Evolutionary conservation across 2,797 vertebrate genomes (phyloP).

Genomic region (Halcyon leucocephala): DNA sequence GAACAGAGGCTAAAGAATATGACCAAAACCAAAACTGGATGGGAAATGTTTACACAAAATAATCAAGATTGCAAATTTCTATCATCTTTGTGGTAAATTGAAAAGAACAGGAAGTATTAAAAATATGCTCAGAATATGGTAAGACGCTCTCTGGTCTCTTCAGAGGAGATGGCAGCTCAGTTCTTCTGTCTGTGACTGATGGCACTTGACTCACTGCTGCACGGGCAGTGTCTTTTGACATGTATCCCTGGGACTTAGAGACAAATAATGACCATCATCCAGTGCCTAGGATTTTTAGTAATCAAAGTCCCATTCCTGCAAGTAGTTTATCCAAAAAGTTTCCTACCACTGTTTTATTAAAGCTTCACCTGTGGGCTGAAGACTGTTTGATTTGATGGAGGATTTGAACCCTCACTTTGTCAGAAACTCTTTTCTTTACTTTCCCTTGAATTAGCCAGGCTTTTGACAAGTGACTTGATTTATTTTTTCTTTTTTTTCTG

Average conservation of each 20-base stretch:
- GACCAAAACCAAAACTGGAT: neutral
- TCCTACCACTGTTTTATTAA: neutral
- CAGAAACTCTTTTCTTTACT: neutral
- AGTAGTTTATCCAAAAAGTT: neutral
- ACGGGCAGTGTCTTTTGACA: neutral
- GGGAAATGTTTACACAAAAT: neutral
- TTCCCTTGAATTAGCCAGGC: neutral
- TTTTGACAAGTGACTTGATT: neutral
- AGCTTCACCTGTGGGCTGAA: neutral
- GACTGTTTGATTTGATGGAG: neutral
- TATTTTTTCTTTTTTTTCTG: neutral
- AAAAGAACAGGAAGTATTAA: neutral
- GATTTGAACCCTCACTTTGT: neutral
- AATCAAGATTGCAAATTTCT: neutral
- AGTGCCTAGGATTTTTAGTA: neutral
- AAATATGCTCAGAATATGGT: neutral
- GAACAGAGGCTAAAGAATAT: neutral
- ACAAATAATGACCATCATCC: neutral
- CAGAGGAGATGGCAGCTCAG: neutral
- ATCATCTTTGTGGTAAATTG: neutral
- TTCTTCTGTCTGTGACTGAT: neutral
- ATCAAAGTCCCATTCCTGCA: neutral
- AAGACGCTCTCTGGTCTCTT: neutral
- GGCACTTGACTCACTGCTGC: neutral
- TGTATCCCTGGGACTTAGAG: neutral